Base-by-base conservation (phyloP, 2,113 vertebrate species). In the Ctenomys sociabilis region DNA sequence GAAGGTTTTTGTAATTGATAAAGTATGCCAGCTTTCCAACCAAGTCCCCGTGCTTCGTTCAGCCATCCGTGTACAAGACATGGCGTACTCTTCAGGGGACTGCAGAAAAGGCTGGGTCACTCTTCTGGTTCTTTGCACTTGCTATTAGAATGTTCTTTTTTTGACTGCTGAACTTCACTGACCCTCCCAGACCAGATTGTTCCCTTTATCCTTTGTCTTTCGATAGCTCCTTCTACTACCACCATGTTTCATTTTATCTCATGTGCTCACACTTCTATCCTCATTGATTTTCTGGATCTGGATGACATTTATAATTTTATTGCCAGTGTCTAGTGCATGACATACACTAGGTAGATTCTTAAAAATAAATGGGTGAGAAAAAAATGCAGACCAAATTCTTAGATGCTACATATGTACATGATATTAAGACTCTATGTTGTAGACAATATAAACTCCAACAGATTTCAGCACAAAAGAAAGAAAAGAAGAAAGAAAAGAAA, bases 351-450 rank as follows among this genome's bases (percentile, higher is more conserved):
- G 17, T 59, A 95, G 92, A 91, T 64, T 40, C 19, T 32, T 92
- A 52, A 45, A 45, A 86, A 94, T 54, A 82, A 85, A 35, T 57
- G 54, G 73, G 28, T n/a, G 26, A 96, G 45, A 88, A 97, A 77
- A 91, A 59, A 24, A 68, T 66, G 32, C 10, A 37, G 22, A 88
- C 52, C 70, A 21, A 61, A 77, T 91, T 77, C 43, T 93, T 95
- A 68, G 73, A 91, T 54, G 22, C 11, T 82, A 24, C 2, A 59
- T 21, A 77, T 0, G 14, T 81, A 43, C 37, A 26, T 66, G 88
- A 21, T 87, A 70, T 57, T 37, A 84, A 24, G 24, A 35, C 7
- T 68, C 49, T 86, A 87, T 64, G 7, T 40, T 52, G 11, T 3
- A 94, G 85, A 49, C 21, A 82, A 63, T 68, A 85, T 28, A 68